Percentiles rank a stretch among this genome's conserved stretches.
phyloP scores from a whole-genome alignment of 1,140 invertebrate genomes.

The Medauroidea extradentata region DNA sequence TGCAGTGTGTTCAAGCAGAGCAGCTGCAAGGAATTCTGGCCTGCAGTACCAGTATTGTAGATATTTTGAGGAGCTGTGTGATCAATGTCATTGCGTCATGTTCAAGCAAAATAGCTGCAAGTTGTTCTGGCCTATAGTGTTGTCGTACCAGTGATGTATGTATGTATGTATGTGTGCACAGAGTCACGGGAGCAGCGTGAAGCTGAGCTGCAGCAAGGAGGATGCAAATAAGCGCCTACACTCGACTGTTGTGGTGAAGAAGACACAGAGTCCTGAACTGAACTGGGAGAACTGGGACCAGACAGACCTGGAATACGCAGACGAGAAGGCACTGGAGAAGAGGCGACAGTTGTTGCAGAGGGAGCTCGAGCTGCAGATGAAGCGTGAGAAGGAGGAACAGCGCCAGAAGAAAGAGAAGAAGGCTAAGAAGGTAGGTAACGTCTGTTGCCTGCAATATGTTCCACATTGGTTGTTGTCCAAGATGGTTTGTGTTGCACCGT shows the following conservation, averaged over 20 bases:
- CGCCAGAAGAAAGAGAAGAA: slow-evolving; percentile 59
- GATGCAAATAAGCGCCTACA: slow-evolving; percentile 58
- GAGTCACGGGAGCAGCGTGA: not conserved
- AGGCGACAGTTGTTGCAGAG: slow-evolving; percentile 68
- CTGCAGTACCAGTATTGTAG: too few species aligned
- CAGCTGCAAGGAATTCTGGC: too few species aligned
- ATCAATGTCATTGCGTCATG: too few species aligned
- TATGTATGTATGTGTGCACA: not conserved
- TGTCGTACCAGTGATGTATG: not conserved
- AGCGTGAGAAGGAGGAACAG: slow-evolving; percentile 46
- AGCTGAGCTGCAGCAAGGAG: slow-evolving; percentile 51
- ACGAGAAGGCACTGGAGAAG: slow-evolving; percentile 74
- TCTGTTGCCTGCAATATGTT: too few species aligned
- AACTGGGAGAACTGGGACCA: slow-evolving; percentile 73
- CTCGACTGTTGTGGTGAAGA: slow-evolving; percentile 58
- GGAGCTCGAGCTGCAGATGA: slow-evolving; percentile 71
- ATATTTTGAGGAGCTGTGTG: too few species aligned
- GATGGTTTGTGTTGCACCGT: too few species aligned
- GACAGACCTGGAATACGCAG: slow-evolving; percentile 73
- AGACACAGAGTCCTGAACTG: slow-evolving; percentile 57
- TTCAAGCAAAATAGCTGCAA: too few species aligned
- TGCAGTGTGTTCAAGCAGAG: too few species aligned
- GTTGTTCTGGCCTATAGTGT: too few species aligned
- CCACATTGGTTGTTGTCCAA: too few species aligned
- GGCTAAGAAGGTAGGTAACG: slow-evolving; percentile 33